Conservation (phyloP, 2,797 vertebrate species). For the Sphenodon punctatus region DNA sequence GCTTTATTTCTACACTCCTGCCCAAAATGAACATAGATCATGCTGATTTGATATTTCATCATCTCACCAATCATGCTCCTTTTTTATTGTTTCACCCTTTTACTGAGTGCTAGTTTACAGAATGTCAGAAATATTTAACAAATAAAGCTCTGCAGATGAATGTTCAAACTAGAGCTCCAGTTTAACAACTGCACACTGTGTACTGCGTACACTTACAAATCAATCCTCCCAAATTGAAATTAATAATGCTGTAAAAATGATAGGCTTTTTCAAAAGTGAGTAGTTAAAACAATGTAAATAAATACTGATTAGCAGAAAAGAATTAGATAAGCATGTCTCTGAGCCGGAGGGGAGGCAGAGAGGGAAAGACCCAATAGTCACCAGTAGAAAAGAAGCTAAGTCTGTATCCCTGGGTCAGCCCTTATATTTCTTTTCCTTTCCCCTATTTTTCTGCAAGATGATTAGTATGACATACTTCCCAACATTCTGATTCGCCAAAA, state of each 20-base stretch:
- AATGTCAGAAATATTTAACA: constrained; percentile 35
- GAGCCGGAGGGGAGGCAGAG: constrained; percentile 6
- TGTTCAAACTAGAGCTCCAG: constrained; percentile 22
- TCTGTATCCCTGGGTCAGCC: too few relatives aligned
- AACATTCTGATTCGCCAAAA: constrained; percentile 8
- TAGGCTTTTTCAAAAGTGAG: constrained; percentile 32
- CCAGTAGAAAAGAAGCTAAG: too few relatives aligned
- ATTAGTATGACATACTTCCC: too few relatives aligned
- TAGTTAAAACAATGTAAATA: constrained; percentile 39
- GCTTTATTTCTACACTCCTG: too few relatives aligned
- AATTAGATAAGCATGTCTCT: too few relatives aligned
- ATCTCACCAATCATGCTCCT: background rate
- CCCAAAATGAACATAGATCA: too few relatives aligned
- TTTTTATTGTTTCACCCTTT: background rate
- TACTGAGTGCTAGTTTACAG: constrained; percentile 1
- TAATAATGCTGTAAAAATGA: constrained; percentile 37
- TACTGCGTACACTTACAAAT: constrained; percentile 39
- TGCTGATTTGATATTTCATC: background rate
- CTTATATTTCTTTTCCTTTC: too few relatives aligned
- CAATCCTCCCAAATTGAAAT: constrained; percentile 44
- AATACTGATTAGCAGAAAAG: constrained; percentile 36
- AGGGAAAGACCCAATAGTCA: too few relatives aligned
- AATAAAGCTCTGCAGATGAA: constrained; percentile 37
- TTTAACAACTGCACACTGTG: constrained; percentile 40
- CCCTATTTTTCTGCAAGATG: too few relatives aligned